A percentile compares a stretch with the other conserved stretches of the same genome.
phyloP scores from a whole-genome alignment of 1,140 invertebrate genomes.

The Planococcus citri region DNA sequence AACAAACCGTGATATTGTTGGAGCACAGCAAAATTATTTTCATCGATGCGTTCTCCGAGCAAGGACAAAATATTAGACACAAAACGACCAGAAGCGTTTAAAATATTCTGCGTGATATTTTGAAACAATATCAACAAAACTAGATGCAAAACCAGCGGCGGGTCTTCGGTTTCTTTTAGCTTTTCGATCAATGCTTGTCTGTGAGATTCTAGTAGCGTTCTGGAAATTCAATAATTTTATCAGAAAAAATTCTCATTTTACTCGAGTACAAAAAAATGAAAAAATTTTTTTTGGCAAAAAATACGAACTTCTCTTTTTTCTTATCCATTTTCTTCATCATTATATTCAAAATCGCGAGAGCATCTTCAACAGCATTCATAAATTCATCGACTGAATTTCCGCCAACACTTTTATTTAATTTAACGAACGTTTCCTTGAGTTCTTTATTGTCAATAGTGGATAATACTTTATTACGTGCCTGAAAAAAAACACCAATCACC shows the following conservation, averaged over 20 bases:
- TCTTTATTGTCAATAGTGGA: constrained; percentile 37
- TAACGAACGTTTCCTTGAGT: constrained; percentile 44
- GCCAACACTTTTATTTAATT: constrained; percentile 47
- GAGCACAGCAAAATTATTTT: constrained; percentile 47
- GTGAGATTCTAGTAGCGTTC: constrained; percentile 56
- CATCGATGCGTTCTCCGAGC: constrained; percentile 52
- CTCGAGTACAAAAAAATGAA: background rate
- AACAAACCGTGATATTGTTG: constrained; percentile 61
- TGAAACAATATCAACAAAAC: constrained; percentile 69
- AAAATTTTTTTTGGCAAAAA: background rate
- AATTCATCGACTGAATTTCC: constrained; percentile 61
- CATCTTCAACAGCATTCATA: constrained; percentile 52
- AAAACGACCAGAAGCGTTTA: constrained; percentile 84
- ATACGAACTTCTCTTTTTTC: constrained; percentile 58
- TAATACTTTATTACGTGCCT: constrained; percentile 44
- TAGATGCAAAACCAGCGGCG: constrained; percentile 72
- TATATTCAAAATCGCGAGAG: constrained; percentile 56
- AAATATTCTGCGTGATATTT: constrained; percentile 57
- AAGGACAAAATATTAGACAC: constrained; percentile 64
- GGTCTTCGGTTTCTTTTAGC: constrained; percentile 40
- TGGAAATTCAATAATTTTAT: constrained; percentile 29
- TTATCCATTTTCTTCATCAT: constrained; percentile 78
- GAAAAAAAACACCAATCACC: background rate
- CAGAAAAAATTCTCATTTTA: background rate
- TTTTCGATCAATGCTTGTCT: constrained; percentile 50